A percentile compares a stretch with the other conserved stretches of the same genome.
These are phyloP conservation scores for Eurois occulta DNA, from an alignment of 2,888 invertebrate genomes.

Conservation along the genomic window DNA sequence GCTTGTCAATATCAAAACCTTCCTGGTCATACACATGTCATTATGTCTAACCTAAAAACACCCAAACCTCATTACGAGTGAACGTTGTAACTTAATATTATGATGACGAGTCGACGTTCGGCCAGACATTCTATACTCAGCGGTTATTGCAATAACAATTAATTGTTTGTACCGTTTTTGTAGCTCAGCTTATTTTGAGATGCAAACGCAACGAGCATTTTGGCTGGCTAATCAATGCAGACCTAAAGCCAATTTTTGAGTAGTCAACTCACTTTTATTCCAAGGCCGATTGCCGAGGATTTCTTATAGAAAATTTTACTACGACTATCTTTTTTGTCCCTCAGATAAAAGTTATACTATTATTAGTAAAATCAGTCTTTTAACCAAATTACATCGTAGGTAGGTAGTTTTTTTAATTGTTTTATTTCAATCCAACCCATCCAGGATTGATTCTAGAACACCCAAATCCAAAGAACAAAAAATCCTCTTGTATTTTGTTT, in stretches of 20 bases:
- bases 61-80: constrained; percentile 53
- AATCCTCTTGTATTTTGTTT: background rate
- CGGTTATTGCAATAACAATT: constrained; percentile 43
- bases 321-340: background rate
- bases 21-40: constrained; percentile 10
- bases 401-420: background rate
- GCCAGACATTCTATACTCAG: constrained; percentile 34
- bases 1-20: background rate
- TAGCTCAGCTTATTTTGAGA: constrained; percentile 22
- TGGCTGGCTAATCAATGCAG: background rate
- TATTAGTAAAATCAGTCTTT: background rate
- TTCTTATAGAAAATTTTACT: background rate
- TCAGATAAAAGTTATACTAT: background rate
- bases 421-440: too few species aligned
- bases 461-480: background rate
- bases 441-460: too few species aligned
- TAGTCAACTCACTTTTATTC: background rate
- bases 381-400: background rate
- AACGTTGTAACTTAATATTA: constrained; percentile 51
- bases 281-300: background rate
- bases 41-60: constrained; percentile 48
- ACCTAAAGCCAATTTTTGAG: background rate
- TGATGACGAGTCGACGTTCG: constrained; percentile 20
- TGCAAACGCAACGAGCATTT: background rate
- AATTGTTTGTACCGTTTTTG: constrained; percentile 6